Percentiles rank a stretch among this genome's conserved stretches.
These are phyloP conservation scores for Nasonia oneida DNA, from an alignment of 2,888 invertebrate genomes.

Conservation along the genomic window DNA sequence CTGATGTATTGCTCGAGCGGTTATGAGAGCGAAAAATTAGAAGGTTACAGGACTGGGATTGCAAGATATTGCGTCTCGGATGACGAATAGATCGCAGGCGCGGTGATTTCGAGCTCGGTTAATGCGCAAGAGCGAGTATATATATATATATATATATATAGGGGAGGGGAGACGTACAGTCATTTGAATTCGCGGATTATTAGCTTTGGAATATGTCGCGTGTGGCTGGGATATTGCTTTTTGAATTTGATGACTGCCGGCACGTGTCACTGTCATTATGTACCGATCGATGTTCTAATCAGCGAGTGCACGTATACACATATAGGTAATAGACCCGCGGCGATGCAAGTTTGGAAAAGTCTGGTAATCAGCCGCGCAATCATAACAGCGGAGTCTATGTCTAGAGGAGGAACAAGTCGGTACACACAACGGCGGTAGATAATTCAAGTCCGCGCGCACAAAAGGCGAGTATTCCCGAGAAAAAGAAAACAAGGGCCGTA, in stretches of 20 bases:
- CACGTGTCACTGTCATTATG: not conserved
- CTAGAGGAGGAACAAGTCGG: not conserved
- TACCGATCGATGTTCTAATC: not conserved
- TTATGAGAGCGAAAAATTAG: slow-evolving; percentile 54
- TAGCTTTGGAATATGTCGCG: not conserved
- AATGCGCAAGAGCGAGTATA: not conserved
- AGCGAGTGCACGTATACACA: not conserved
- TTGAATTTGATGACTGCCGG: not conserved
- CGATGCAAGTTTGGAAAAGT: not conserved
- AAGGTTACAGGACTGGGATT: slow-evolving; percentile 2
- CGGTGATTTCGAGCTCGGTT: not conserved
- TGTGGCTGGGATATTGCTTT: slow-evolving; percentile 11
- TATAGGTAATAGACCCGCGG: too few species aligned
- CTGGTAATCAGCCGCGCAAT: not conserved
- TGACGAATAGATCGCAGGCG: slow-evolving; percentile 22
- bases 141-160: too few species aligned
- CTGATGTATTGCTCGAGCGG: slow-evolving; percentile 26
- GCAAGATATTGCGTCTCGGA: slow-evolving; percentile 20
- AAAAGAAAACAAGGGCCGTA: not conserved
- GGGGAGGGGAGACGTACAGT: too few species aligned
- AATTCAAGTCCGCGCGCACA: slow-evolving; percentile 10
- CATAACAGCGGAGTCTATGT: not conserved
- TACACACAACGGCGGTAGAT: not conserved
- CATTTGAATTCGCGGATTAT: not conserved
- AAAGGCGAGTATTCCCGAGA: not conserved